Conservation (phyloP, 2,113 vertebrate species). For the Lutjanus erythropterus region DNA sequence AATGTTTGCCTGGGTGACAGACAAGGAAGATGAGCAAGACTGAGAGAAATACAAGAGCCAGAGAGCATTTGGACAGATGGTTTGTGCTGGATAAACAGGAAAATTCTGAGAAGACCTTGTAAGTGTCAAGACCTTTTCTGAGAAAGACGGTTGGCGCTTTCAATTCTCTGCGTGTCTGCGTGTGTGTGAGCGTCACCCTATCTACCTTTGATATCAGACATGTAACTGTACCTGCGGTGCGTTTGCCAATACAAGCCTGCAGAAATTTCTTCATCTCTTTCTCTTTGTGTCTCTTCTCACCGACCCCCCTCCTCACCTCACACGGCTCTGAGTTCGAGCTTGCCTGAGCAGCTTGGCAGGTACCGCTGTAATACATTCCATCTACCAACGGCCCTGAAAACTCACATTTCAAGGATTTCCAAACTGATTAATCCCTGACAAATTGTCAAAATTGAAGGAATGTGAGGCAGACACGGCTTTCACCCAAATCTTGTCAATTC, state of each 20-base stretch:
- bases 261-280: constrained; percentile 10
- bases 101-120: constrained; percentile 14
- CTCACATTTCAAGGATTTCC: constrained; percentile 43
- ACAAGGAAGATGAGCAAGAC: not conserved
- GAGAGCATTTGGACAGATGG: constrained; percentile 26
- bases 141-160: not conserved
- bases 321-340: constrained; percentile 47
- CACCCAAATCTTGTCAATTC: constrained; percentile 14
- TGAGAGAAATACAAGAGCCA: constrained; percentile 7
- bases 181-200: not conserved
- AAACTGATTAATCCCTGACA: constrained; percentile 51
- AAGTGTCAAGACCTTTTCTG: not conserved
- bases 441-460: constrained; percentile 24
- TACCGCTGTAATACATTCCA: constrained; percentile 39
- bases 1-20: not conserved
- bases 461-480: constrained; percentile 19
- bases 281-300: not conserved
- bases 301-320: not conserved
- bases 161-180: not conserved
- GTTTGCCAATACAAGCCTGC: constrained; percentile 33
- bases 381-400: constrained; percentile 20
- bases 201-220: constrained; percentile 22
- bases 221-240: constrained; percentile 24
- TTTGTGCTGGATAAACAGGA: constrained; percentile 19
- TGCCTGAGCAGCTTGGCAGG: constrained; percentile 55